These are phyloP conservation scores for Haliclona indistincta DNA, from an alignment of 37 sponge, comb jelly and placozoan species.

Conservation along the genomic window DNA sequence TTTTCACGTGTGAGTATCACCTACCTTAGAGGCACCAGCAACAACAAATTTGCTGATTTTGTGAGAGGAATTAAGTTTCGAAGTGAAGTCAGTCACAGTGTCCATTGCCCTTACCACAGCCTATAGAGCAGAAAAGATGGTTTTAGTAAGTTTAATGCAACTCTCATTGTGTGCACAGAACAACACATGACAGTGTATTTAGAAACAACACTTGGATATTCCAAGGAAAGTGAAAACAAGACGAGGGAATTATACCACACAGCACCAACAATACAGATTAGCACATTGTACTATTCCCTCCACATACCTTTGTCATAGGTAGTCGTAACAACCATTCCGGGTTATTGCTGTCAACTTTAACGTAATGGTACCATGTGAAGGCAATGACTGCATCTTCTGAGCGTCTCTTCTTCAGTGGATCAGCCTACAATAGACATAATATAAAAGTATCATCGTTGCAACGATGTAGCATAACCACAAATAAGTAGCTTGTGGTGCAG, in stretches of 20 bases:
- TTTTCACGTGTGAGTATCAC: background rate
- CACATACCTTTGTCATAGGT: constrained; percentile 91
- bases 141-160: background rate
- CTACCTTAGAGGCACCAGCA: constrained; percentile 89
- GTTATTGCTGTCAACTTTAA: constrained; percentile 46
- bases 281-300: background rate
- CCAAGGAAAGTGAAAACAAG: no score
- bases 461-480: background rate
- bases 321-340: constrained; percentile 82
- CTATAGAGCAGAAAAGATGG: constrained; percentile 16
- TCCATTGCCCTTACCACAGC: constrained; percentile 86
- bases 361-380: constrained; percentile 88
- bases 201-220: no score
- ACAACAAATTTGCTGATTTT: constrained; percentile 78
- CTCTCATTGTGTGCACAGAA: background rate
- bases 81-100: constrained; percentile 64
- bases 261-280: background rate
- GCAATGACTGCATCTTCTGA: constrained; percentile 89
- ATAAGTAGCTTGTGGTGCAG: background rate
- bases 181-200: background rate
- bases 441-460: background rate
- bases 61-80: constrained; percentile 32
- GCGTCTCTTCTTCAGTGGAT: constrained; percentile 69
- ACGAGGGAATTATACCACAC: no score
- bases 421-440: constrained; percentile 44